Evolutionary conservation across 2,113 vertebrate genomes (phyloP), one percentile per base, ranked within the genome.

Genomic region (Scomber colias): DNA sequence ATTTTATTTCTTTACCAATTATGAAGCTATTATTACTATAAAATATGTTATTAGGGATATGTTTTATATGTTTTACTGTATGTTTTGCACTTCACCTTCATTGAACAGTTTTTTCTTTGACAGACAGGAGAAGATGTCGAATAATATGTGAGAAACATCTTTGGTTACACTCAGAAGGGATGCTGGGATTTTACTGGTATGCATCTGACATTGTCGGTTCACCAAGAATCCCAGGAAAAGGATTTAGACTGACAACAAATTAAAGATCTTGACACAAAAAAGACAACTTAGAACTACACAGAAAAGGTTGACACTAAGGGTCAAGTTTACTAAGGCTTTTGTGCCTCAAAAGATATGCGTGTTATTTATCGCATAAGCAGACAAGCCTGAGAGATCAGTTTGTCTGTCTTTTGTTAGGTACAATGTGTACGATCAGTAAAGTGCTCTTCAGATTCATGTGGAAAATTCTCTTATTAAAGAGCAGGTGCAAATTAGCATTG

Each of bases 321-420:
- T 75, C 17, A 60, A 27, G 35, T 61, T 76, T 57, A 19, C 69
- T 14, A n/a, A 79, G 54, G 48, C 67, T 24, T 46, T 19, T 30
- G 48, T 3, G 44, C 30, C 51, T 74, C 16, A 0, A 27, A 15
- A 79, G 21, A 74, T 49, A 61, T 69, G 56, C 60, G 56, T 50
- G 77, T 60, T 79, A 71, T 86, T 83, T 67, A 77, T 85, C 69
- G 75, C 67, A 75, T 11, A 50, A 71, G 60, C 14, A 44, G 49
- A 19, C 40, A 11, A 44, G 69, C 3, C 50, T n/a, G 5, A 13
- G 61, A 60, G 50, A 71, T 62, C 48, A 40, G 30, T 48, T 31
- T 35, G 30, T 27, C 51, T 8, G 1, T 71, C 24, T 57, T 49
- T 13, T 56, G 62, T 31, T 7, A 15, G 7, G 55, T n/a, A 21